Evolutionary conservation across 2,888 invertebrate genomes (phyloP), one percentile per base, ranked within the genome.

Genomic region (Eulithis prunata): DNA sequence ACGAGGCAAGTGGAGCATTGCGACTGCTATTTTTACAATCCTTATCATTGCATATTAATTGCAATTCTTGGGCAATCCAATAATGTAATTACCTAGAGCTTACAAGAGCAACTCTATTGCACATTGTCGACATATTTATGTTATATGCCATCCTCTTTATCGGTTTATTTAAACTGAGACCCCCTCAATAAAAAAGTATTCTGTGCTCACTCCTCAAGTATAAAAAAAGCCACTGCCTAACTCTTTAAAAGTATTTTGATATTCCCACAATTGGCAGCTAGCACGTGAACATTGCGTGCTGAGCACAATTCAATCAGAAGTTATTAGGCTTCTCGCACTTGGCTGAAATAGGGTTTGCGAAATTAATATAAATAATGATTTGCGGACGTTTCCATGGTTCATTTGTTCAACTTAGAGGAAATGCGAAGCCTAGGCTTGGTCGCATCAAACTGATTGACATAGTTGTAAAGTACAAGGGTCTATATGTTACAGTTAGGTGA

Each of bases 241-340:
- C 11, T 10, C 10, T 10, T 21, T 21, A 8, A 21, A 49, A 21
- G 36, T 36, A 41, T 55, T 36, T 41, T 52, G 52, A 43, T 55
- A 11, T 43, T 43, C 21, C 8, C 3, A n/a, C 43, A 21, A 56
- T 49, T 28, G 52, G 13, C 13, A 32, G 54, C 11, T 10, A 56
- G 55, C 66, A 66, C 66, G 66, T 28, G 45, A 21, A 7, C 5
- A 0, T 45, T 45, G 66, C 66, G 66, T 66, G 66, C 62, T 58
- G 21, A 51, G n/a, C 14, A 56, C 66, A 62, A 66, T 66, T 66
- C 62, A 66, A 66, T 66, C 66, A 66, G 51, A 3, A 45, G 49
- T 62, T 62, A 66, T 62, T 62, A 28, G 64, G 62, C 62, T 64
- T 64, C 62, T 41, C 14, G 45, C 49, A 12, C 43, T 59, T 21